Evolutionary conservation across 2,113 vertebrate species (phyloP).

Genomic region (Mastomys natalensis): DNA sequence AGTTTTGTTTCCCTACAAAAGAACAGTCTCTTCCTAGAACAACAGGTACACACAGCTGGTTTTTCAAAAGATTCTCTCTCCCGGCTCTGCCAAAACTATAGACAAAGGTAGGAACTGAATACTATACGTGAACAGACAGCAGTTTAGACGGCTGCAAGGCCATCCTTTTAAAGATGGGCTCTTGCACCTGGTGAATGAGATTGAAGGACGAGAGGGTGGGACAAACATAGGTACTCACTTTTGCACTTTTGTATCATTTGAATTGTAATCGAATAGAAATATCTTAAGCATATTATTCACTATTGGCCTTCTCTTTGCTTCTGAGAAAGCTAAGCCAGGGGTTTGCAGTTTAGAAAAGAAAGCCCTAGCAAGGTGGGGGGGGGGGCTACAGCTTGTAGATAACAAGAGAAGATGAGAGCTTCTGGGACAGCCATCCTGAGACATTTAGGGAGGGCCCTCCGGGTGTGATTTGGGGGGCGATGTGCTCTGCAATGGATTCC

Average conservation of each 20-base stretch:
- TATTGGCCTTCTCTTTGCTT: neutral
- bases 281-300: conserved; percentile 3
- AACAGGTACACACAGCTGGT: neutral
- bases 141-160: neutral
- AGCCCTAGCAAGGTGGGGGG: neutral
- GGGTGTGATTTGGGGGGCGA: no score
- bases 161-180: neutral
- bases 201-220: neutral
- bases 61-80: neutral
- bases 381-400: neutral
- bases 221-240: neutral
- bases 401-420: neutral
- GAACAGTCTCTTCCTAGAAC: neutral
- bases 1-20: conserved; percentile 39
- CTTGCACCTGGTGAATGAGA: neutral
- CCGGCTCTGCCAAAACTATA: conserved; percentile 8
- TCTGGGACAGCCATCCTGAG: neutral
- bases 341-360: neutral
- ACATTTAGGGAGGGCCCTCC: neutral
- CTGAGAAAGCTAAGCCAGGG: neutral
- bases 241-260: neutral
- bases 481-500: neutral
- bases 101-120: conserved; percentile 7
- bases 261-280: neutral
- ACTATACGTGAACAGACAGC: neutral